A percentile compares a stretch with the other conserved stretches of the same genome.
phyloP scores from a whole-genome alignment of 1,140 invertebrate species.

The Apis florea region DNA sequence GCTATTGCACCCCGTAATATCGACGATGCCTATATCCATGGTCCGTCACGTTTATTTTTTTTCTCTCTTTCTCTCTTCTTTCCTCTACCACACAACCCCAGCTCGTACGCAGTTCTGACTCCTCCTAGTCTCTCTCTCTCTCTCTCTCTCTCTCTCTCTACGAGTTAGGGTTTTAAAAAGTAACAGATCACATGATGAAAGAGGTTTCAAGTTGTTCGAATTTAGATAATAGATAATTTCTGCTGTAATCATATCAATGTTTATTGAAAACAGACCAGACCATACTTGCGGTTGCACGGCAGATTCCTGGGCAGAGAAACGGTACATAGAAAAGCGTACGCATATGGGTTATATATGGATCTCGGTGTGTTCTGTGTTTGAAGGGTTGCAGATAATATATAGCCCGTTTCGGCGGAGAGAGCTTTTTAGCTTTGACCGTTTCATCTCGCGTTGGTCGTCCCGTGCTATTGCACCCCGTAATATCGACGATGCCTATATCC shows the following conservation, averaged over 20 bases:
- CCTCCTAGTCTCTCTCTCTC: slow-evolving; percentile 18
- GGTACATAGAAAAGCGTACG: slow-evolving; percentile 45
- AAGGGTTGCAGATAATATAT: slow-evolving; percentile 77
- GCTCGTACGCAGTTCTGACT: slow-evolving; percentile 28
- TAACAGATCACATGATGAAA: too few species aligned
- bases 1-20: slow-evolving; percentile 67
- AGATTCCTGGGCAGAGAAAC: slow-evolving; percentile 19
- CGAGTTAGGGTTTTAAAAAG: slow-evolving; percentile 70
- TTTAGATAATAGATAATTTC: too few species aligned
- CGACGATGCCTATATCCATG: slow-evolving; percentile 61
- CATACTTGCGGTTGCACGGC: background rate
- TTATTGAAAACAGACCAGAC: slow-evolving; percentile 1
- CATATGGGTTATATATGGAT: slow-evolving; percentile 63
- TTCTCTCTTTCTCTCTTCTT: slow-evolving; percentile 1
- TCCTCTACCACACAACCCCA: background rate
- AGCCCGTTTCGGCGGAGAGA: slow-evolving; percentile 70
- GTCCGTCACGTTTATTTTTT: slow-evolving; percentile 71
- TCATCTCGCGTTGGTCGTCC: slow-evolving; percentile 60
- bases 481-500: slow-evolving; percentile 63
- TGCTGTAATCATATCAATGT: background rate
- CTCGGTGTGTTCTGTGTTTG: slow-evolving; percentile 72
- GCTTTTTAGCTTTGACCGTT: slow-evolving; percentile 76
- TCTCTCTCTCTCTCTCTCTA: slow-evolving; percentile 11
- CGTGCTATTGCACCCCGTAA: slow-evolving; percentile 65
- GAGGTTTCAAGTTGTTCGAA: too few species aligned